Conservation (phyloP, 2,113 vertebrate species). For the Pachypanchax playfairii region DNA sequence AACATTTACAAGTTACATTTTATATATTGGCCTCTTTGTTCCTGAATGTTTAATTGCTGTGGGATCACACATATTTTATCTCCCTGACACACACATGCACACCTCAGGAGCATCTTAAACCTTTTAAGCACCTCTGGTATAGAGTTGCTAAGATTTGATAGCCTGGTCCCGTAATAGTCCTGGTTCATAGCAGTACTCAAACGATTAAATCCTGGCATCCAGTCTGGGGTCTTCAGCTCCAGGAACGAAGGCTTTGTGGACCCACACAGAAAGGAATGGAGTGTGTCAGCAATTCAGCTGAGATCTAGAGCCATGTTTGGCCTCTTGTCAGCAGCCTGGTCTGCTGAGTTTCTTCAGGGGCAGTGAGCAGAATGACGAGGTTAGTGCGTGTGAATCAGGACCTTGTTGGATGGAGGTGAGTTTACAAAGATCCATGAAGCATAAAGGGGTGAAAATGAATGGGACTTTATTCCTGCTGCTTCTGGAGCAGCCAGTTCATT, state of each 20-base stretch:
- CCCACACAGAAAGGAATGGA: slow-evolving; percentile 66
- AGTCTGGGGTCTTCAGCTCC: slow-evolving; percentile 35
- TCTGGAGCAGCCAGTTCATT: slow-evolving; percentile 37
- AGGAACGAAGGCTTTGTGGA: slow-evolving; percentile 48
- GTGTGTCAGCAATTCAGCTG: slow-evolving; percentile 68
- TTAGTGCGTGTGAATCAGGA: slow-evolving; percentile 45
- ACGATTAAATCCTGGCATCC: slow-evolving; percentile 32
- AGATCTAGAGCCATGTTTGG: slow-evolving; percentile 45
- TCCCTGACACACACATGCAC: slow-evolving; percentile 2
- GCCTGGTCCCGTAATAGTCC: too few relatives aligned
- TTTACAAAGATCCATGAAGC: slow-evolving; percentile 34
- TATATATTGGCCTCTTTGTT: slow-evolving; percentile 45
- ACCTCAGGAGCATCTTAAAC: slow-evolving; percentile 46
- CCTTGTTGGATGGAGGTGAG: slow-evolving; percentile 49
- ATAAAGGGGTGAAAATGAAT: slow-evolving; percentile 22
- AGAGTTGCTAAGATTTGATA: too few relatives aligned
- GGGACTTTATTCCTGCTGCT: slow-evolving; percentile 18
- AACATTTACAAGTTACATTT: slow-evolving; percentile 32
- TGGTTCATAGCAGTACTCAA: too few relatives aligned
- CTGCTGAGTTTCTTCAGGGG: slow-evolving; percentile 32
- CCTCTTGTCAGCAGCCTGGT: slow-evolving; percentile 38
- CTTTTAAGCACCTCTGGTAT: too few relatives aligned
- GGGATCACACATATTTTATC: slow-evolving; percentile 54
- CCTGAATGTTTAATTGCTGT: slow-evolving; percentile 52
- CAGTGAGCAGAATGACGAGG: slow-evolving; percentile 37